Conservation (phyloP, 2,113 vertebrate species). For the Glaucidium brasilianum region DNA sequence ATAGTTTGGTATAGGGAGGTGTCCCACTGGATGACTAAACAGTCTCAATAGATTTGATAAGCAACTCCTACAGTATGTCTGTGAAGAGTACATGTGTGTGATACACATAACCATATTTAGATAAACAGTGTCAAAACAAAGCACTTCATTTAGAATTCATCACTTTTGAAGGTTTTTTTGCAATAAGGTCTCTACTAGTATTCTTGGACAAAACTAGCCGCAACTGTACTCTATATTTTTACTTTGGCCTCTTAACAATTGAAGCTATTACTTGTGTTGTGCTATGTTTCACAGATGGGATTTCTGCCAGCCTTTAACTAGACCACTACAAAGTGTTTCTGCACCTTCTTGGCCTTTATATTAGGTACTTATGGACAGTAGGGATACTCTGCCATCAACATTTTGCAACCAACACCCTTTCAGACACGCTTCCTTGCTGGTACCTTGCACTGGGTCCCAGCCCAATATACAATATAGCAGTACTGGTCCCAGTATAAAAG, state of each 20-base stretch:
- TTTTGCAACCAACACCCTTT: background rate
- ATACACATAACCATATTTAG: background rate
- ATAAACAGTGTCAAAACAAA: background rate
- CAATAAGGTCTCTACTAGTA: background rate
- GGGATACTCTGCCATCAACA: accelerated
- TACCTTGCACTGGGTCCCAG: background rate
- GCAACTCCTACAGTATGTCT: background rate
- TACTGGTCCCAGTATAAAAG: background rate
- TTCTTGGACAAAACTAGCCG: background rate
- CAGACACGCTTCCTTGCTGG: background rate
- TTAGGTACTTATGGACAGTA: background rate
- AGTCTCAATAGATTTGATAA: background rate
- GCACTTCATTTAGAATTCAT: background rate
- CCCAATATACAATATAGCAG: background rate
- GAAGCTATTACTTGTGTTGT: background rate
- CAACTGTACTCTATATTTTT: background rate
- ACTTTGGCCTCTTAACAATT: background rate
- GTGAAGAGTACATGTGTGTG: background rate
- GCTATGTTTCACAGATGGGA: background rate
- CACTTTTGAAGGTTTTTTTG: background rate
- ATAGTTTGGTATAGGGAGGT: background rate
- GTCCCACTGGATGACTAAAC: background rate
- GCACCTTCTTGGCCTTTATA: background rate
- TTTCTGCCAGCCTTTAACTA: background rate
- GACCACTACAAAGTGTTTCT: background rate